Evolutionary conservation across 2,113 vertebrate genomes (phyloP).

Genomic region (Cyprinodon brontotheroides): DNA sequence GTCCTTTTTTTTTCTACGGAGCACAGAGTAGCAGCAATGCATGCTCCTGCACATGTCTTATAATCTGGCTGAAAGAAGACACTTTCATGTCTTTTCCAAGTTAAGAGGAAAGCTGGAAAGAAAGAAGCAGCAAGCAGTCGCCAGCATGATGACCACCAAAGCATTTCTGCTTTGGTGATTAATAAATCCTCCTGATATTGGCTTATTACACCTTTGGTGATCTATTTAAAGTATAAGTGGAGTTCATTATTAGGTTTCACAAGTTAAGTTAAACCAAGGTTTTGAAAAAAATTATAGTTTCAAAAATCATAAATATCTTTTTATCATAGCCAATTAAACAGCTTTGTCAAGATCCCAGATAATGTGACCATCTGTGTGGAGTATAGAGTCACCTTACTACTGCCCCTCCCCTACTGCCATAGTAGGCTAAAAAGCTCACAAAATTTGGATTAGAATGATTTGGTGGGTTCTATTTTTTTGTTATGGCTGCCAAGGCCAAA

Average conservation of each 20-base stretch:
- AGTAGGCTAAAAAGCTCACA: not conserved
- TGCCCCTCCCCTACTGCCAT: not conserved
- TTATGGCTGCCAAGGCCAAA: too few relatives aligned
- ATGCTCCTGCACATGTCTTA: not conserved
- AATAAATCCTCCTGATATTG: not conserved
- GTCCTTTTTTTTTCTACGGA: not conserved
- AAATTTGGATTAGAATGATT: too few relatives aligned
- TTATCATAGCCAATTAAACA: too few relatives aligned
- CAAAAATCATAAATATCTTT: too few relatives aligned
- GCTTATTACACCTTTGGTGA: not conserved
- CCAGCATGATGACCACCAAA: not conserved
- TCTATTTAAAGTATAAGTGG: not conserved
- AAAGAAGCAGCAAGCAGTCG: not conserved
- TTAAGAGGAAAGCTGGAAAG: not conserved
- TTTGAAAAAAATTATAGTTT: not conserved
- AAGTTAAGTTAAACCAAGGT: not conserved
- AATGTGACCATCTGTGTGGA: not conserved
- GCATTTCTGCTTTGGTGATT: not conserved
- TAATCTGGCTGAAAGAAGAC: not conserved
- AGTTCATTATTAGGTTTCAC: too few relatives aligned
- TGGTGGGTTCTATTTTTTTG: too few relatives aligned
- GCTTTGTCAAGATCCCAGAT: not conserved
- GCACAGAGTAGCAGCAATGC: not conserved
- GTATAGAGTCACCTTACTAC: too few relatives aligned
- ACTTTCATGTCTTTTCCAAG: not conserved